Evolutionary conservation across 2,888 invertebrate species (phyloP), one percentile per base, ranked within the genome.

Genomic region (Stenodera caucasica): DNA sequence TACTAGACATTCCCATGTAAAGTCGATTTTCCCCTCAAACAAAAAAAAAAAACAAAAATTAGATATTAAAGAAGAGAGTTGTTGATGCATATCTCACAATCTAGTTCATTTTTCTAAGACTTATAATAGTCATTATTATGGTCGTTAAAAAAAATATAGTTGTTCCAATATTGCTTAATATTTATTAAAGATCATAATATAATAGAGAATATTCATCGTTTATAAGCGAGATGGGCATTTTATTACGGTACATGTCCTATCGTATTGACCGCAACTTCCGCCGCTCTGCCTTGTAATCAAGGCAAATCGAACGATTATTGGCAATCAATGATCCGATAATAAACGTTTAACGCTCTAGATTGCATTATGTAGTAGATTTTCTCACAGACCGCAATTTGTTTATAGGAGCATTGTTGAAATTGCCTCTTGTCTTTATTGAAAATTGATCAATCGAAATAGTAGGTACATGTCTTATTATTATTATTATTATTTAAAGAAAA

Each of bases 241-340:
- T 49, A 58, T 57, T 57, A 53, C 50, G 50, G 53, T 45, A 45
- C 54, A 32, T 45, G 45, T 50, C 11, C 30, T 32, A 29, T 52
- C 59, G 54, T 56, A 63, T 32, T 66, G 72, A 75, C 77, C 77
- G 68, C 77, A 77, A 77, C 77, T 78, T 78, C 78, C 78, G 78
- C 77, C 75, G 77, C 72, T 69, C 64, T 73, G 76, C 77, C 78
- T 76, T 79, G 76, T 78, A 78, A 79, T 79, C 78, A 79, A 70
- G 69, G 75, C 76, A 77, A 77, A 79, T 79, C 78, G 79, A 77
- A 76, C 76, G 73, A 76, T 78, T 78, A 79, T 78, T 77, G 78
- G 75, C 76, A 75, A 79, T 79, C 78, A 78, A 78, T 78, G 78
- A 74, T 73, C 77, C 77, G 76, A 73, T 75, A 74, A 63, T 63